Conservation (phyloP, 2,113 vertebrate genomes). For the Nyctereutes procyonoides region DNA sequence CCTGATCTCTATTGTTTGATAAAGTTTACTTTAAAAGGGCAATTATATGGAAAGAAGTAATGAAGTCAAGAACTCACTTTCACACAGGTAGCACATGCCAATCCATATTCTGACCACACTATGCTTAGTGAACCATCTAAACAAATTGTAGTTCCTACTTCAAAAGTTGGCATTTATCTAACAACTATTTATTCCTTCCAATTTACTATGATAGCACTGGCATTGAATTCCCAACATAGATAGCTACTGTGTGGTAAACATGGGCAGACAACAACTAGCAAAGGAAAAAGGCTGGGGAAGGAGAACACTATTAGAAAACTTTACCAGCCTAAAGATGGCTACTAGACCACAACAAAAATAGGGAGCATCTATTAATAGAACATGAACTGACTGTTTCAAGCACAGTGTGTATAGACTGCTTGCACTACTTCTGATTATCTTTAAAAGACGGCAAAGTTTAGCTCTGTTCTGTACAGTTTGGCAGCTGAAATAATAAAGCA, state of each 20-base stretch:
- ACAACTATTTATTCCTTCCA: neutral
- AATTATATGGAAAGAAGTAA: neutral
- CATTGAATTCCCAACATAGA: neutral
- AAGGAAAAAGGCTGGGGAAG: neutral
- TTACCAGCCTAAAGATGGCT: neutral
- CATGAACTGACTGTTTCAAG: neutral
- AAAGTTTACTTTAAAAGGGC: neutral
- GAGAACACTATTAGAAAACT: neutral
- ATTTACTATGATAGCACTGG: neutral
- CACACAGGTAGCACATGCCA: neutral
- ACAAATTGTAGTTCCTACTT: neutral
- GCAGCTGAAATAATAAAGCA: constrained; percentile 27
- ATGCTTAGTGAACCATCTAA: neutral
- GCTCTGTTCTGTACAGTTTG: neutral
- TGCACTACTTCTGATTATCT: neutral
- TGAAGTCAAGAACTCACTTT: neutral
- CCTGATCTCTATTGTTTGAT: neutral
- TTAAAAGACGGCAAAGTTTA: neutral
- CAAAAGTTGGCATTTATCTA: neutral
- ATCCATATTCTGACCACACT: neutral
- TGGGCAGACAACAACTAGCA: neutral
- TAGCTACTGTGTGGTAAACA: neutral
- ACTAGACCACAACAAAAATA: neutral
- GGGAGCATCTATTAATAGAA: neutral
- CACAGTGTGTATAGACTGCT: neutral